Evolutionary conservation across 2,888 invertebrate genomes (phyloP).

Genomic region (Meghimatium bilineatum): DNA sequence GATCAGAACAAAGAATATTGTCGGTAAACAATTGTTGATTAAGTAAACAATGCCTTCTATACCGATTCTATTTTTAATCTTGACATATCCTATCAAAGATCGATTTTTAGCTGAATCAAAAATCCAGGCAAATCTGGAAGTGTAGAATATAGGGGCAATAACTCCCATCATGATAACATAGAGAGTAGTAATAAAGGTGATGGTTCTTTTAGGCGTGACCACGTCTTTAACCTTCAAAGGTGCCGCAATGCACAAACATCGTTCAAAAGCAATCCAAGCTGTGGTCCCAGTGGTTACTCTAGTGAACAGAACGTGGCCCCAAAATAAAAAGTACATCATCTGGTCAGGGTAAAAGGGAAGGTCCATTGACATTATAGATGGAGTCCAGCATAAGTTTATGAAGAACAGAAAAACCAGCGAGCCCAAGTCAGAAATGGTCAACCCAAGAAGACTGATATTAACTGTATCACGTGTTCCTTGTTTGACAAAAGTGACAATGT

Average conservation of each 20-base stretch:
- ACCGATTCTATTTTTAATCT: neutral
- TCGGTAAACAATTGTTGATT: slow-evolving; percentile 19
- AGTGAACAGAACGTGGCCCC: neutral
- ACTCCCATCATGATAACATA: neutral
- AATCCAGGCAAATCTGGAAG: neutral
- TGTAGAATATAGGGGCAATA: neutral
- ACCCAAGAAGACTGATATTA: slow-evolving; percentile 3
- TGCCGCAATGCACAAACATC: neutral
- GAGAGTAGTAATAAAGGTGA: neutral
- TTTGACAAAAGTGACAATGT: neutral
- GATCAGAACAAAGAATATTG: slow-evolving; percentile 13
- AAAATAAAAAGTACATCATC: neutral
- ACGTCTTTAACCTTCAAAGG: neutral
- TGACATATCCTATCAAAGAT: slow-evolving; percentile 5
- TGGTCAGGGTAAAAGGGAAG: neutral
- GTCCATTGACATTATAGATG: neutral
- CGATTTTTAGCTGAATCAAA: slow-evolving; percentile 7
- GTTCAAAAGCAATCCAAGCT: neutral
- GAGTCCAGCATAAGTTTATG: neutral
- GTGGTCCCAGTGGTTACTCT: neutral
- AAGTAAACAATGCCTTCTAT: slow-evolving; percentile 7
- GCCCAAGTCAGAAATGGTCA: neutral
- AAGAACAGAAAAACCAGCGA: neutral
- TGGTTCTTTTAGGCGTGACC: neutral
- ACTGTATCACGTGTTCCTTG: neutral